Evolutionary conservation across 2,113 vertebrate genomes (phyloP).

Genomic region (Hyla sarda): DNA sequence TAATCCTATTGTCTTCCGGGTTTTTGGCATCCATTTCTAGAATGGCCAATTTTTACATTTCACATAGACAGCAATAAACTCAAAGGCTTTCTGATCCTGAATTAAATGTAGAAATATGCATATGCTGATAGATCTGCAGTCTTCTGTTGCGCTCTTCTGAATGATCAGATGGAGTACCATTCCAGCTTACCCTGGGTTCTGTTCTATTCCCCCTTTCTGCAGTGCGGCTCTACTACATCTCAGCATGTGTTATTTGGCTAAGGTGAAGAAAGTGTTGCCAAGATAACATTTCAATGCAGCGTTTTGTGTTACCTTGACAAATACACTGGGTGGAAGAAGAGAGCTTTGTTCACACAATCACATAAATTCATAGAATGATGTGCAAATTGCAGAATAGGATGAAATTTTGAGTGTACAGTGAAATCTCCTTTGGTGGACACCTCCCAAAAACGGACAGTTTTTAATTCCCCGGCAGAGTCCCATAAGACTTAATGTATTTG

Average conservation of each 20-base stretch:
- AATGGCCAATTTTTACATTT: neutral
- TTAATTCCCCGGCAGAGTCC: no score
- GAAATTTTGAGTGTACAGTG: no score
- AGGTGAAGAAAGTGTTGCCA: slow-evolving; percentile 8
- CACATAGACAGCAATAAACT: no score
- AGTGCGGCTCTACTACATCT: neutral
- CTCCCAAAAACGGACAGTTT: no score
- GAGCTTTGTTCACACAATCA: neutral
- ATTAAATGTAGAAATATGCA: neutral
- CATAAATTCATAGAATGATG: neutral
- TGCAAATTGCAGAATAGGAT: neutral
- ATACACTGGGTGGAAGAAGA: neutral
- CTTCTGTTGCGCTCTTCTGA: neutral
- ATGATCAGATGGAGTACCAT: neutral
- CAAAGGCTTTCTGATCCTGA: neutral
- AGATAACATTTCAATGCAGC: slow-evolving; percentile 1
- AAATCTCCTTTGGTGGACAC: no score
- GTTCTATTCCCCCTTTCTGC: neutral
- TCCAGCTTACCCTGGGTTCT: neutral
- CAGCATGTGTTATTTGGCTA: neutral
- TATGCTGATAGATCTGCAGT: neutral
- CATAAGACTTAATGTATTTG: no score
- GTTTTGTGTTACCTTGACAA: neutral
- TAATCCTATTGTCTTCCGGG: slow-evolving; percentile 8
- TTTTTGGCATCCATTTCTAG: neutral